Percentiles rank a stretch among this genome's conserved stretches.
Conservation (phyloP, 2,113 vertebrate species). For the Lophura nycthemera region DNA sequence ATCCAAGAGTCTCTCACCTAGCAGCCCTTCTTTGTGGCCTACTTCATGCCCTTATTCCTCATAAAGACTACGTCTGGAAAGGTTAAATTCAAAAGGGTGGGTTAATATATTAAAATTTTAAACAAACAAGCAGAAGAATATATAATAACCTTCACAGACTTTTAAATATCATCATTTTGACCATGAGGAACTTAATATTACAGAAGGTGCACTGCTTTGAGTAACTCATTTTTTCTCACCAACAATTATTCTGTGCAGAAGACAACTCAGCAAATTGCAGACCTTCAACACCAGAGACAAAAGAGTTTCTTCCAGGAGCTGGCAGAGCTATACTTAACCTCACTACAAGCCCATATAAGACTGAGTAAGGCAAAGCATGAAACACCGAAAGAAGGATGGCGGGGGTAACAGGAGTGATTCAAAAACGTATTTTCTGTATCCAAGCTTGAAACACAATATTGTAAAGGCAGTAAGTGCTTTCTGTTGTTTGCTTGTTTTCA, state of each 20-base stretch:
- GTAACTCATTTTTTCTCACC: not conserved
- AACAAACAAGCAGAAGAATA: not conserved
- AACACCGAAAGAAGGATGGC: not conserved
- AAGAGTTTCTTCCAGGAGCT: not conserved
- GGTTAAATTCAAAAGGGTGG: not conserved
- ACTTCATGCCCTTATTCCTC: not conserved
- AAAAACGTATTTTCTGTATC: not conserved
- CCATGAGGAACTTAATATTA: not conserved
- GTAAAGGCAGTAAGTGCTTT: not conserved
- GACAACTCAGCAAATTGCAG: not conserved
- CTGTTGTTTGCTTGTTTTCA: not conserved
- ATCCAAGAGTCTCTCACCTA: not conserved
- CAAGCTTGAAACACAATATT: not conserved
- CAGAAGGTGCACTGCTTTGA: not conserved
- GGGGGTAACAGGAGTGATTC: not conserved
- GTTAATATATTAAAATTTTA: not conserved
- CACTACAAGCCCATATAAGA: not conserved
- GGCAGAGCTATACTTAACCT: not conserved
- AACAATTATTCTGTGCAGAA: not conserved
- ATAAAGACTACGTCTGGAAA: not conserved
- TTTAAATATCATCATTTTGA: not conserved
- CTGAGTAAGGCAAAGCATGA: rapidly evolving
- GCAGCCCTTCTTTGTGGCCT: not conserved
- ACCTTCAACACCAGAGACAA: not conserved
- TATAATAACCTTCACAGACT: not conserved